Evolutionary conservation across 1,140 invertebrate genomes (phyloP), one percentile per base, ranked within the genome.

Genomic region (Dryas iulia): DNA sequence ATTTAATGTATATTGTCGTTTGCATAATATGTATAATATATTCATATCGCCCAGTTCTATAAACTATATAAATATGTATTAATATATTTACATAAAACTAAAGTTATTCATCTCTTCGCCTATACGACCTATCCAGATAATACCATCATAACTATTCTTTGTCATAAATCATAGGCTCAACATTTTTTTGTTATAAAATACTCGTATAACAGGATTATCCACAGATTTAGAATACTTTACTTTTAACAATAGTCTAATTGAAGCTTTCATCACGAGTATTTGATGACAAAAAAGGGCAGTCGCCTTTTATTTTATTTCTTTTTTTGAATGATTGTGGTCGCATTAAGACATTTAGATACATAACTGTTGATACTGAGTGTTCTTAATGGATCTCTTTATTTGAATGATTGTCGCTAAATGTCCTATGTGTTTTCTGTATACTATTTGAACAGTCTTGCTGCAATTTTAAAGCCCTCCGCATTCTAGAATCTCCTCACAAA

Each of bases 241-340:
- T n/a, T 35, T 12, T 1, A 18, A 39, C 7, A 39, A 14, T 39
- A 39, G 33, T 14, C 5, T 39, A 14, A 39, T 39, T n/a, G 2
- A 35, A 35, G 12, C n/a, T 21, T 10, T 21, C 8, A 21, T 6
- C 39, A 21, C 10, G 6, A 7, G 61, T 82, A 76, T 83, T 87
- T 77, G 68, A 80, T 72, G 77, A 72, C 80, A 82, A 78, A 72
- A 72, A 62, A 71, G 70, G 78, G 76, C 82, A 82, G 76, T 80
- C 75, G 80, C 83, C 78, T 82, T 87, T 84, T 77, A 66, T 83
- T 85, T 74, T 77, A 77, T 86, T 86, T 85, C 83, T 84, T 62
- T 80, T 84, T 85, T 82, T 86, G 83, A 83, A 90, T 90, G 86
- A 82, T 82, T 88, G 85, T 89, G 83, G 78, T 82, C 79, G 84